Evolutionary conservation across 2,797 vertebrate genomes (phyloP), one percentile per base, ranked within the genome.

Genomic region (Sebastes taczanowskii): DNA sequence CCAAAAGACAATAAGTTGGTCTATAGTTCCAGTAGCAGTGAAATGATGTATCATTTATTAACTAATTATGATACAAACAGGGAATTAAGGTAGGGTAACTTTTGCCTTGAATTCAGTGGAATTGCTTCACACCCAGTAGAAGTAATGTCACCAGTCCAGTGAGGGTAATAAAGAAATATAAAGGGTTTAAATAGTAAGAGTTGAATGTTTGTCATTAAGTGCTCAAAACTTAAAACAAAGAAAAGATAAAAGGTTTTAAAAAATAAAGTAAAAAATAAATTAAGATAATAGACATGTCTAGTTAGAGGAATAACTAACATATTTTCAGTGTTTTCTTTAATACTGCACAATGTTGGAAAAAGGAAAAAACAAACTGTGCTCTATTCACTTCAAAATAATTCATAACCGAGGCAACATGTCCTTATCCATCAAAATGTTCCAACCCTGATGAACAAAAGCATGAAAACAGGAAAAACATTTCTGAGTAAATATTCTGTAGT

Each of bases 1-100:
- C 59, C 60, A 49, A 29, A 56, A 68, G 29, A 71, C 16, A 35
- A 74, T 65, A 30, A 58, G 4, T 68, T 73, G 7, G 34, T 8
- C 27, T 74, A 66, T 38, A 27, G 38, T 70, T 81, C 59, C 38
- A 61, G 20, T 27, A 32, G 25, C 2, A 6, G n/a, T 64, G 49
- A 70, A 62, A 49, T 60, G 25, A 56, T 16, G 34, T 4, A 7
- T 69, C 16, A 59, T 83, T 74, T 83, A 64, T 73, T 49, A 68
- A 34, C n/a, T n/a, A 60, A 25, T 34, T 71, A 14, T 34, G 22
- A 23, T 59, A n/a, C 7, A 7, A 34, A 18, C 23, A 60, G 56
- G 9, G 9, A 58, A 71, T 13, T 2, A 69, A 10, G 16, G 14
- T 22, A 27, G 1, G 9, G 42, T 55, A 49, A 53, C 27, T 22